phyloP scores from a whole-genome alignment of 2,113 vertebrate species.

The Psophia crepitans region DNA sequence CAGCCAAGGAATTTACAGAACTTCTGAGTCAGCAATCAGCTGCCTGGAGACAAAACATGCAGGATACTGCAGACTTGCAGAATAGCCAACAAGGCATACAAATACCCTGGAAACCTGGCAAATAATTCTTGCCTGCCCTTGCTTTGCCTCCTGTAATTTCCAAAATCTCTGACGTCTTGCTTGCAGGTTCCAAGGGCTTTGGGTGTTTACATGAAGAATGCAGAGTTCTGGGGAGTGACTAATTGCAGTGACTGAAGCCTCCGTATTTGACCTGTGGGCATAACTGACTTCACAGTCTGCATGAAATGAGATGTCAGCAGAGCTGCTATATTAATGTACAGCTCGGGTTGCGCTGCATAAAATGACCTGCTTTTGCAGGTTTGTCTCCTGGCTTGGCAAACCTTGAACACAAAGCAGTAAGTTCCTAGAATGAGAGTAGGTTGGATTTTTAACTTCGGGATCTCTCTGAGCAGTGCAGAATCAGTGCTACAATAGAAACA shows the following conservation, averaged over 20 bases:
- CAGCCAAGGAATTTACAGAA: conserved; percentile 51
- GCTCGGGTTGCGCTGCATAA: not conserved
- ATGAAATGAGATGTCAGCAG: not conserved
- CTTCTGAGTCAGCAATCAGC: conserved; percentile 70
- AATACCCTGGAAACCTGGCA: conserved; percentile 48
- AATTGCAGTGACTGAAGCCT: not conserved
- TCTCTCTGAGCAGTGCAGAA: not conserved
- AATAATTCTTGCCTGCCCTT: not conserved
- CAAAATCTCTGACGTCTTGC: conserved; percentile 4
- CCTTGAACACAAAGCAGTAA: not conserved
- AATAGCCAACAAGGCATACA: not conserved
- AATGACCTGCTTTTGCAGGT: not conserved
- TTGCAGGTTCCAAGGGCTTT: not conserved
- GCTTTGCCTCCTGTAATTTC: not conserved
- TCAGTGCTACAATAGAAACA: not conserved
- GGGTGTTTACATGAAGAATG: conserved; percentile 34
- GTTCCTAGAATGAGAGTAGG: not conserved
- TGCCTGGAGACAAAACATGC: conserved; percentile 51
- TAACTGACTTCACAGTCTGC: not conserved
- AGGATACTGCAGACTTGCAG: conserved; percentile 1
- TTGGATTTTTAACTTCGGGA: not conserved
- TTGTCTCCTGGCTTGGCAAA: not conserved
- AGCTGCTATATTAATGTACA: not conserved
- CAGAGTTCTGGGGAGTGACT: conserved; percentile 13
- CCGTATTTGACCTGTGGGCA: not conserved